Evolutionary conservation across 2,113 vertebrate genomes (phyloP), one percentile per base, ranked within the genome.

Genomic region (Erythrolamprus reginae): DNA sequence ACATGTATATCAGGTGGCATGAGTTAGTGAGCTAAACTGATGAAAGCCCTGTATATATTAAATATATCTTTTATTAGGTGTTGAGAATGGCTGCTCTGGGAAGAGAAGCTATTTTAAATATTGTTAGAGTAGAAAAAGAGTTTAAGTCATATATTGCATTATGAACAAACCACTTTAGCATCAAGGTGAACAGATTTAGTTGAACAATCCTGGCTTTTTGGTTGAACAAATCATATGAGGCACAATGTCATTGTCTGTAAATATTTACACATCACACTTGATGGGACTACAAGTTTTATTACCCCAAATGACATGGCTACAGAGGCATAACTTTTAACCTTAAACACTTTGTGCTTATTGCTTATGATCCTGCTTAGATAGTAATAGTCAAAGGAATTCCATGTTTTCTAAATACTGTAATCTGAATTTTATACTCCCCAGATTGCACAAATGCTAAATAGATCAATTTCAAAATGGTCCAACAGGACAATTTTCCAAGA

Each of bases 1-100:
- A 50, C 26, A n/a, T 91, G 90, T 26, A 26, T 53, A 55, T 83
- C 91, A 56, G 91, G 90, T 88, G 88, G 53, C 53, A 92, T 42
- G 12, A 61, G 88, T 86, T 89, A 89, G 90, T 93, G 93, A 89
- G 94, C 91, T 93, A 96, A 95, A 93, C 93, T 92, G 77, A 48
- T 17, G 56, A 65, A 87, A 94, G 93, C 91, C 92, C 90, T 92
- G 92, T 93, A 91, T 92, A 88, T 61, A 83, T 93, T 89, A 92
- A 85, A 91, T 89, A 38, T 94, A 92, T 53, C 52, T 42, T 95
- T 85, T 84, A 91, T 58, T 3, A 55, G 90, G 91, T 47, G 86
- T 89, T 90, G 84, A 86, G 89, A 93, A 94, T 95, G 93, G 93
- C 94, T 94, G 93, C 58, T 26, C 93, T 92, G 65, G 89, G 90